These are phyloP conservation scores for Okamejei kenojei DNA, from an alignment of 2,797 vertebrate genomes.

Conservation along the genomic window DNA sequence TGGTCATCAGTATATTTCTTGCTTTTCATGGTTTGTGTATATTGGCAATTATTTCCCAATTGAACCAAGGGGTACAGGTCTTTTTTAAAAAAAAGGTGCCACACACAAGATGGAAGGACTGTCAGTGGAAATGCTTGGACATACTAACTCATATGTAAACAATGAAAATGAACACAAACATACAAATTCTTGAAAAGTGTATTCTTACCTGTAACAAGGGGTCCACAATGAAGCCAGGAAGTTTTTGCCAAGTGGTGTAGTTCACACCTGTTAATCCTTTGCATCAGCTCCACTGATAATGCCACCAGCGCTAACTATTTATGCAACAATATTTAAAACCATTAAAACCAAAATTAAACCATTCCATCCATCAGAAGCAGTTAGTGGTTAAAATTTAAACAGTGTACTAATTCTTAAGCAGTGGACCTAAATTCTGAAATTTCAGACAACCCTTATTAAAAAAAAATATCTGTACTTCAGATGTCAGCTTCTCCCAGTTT, in stretches of 20 bases:
- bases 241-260: neutral
- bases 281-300: slow-evolving; percentile 11
- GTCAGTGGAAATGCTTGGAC: neutral
- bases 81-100: neutral
- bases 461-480: neutral
- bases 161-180: neutral
- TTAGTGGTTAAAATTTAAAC: slow-evolving; percentile 6
- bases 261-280: slow-evolving; percentile 5
- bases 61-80: neutral
- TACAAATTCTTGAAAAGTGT: neutral
- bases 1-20: neutral
- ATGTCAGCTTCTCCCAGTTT: neutral
- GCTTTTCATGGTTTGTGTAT: neutral
- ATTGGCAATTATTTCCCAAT: neutral
- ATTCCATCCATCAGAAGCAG: neutral
- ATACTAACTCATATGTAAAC: neutral
- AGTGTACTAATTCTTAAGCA: neutral
- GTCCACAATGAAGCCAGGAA: neutral
- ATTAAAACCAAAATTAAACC: neutral
- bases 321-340: neutral
- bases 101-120: neutral
- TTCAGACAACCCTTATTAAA: neutral
- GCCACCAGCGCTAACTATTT: neutral
- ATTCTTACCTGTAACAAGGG: neutral
- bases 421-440: neutral